Evolutionary conservation across 2,113 vertebrate genomes (phyloP).

Genomic region (Macrotus californicus): DNA sequence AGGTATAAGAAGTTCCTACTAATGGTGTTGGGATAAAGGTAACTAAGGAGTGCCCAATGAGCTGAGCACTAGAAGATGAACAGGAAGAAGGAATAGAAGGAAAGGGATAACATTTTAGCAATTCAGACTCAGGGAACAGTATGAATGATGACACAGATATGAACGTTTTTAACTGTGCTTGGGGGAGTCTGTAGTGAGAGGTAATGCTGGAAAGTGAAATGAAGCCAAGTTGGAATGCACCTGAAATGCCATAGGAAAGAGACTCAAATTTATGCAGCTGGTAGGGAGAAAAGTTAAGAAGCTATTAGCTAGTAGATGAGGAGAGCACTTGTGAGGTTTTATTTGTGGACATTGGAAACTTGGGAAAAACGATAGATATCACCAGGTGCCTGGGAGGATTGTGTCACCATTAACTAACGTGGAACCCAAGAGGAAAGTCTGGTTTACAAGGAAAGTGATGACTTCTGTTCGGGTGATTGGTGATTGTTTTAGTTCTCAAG

Average conservation of each 20-base stretch:
- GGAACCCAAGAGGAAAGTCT: neutral
- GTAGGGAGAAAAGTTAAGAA: neutral
- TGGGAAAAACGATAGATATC: neutral
- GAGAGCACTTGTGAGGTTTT: neutral
- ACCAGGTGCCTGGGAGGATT: neutral
- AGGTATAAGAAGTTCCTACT: neutral
- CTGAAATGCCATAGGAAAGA: neutral
- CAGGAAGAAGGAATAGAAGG: neutral
- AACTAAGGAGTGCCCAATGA: neutral
- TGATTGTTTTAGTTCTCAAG: neutral
- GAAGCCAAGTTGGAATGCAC: neutral
- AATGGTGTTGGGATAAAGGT: neutral
- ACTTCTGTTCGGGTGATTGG: constrained; percentile 12
- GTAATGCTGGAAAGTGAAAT: neutral
- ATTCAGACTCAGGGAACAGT: neutral
- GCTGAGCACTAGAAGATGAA: neutral
- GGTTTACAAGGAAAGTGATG: constrained; percentile 9
- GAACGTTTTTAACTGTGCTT: neutral
- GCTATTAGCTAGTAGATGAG: neutral
- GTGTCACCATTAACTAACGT: neutral
- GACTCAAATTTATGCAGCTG: neutral
- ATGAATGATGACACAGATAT: neutral
- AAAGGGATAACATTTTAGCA: neutral
- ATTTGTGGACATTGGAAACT: neutral
- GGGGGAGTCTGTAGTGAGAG: neutral